These are phyloP conservation scores for Marmota monax DNA, from an alignment of 2,113 vertebrate species.

Conservation along the genomic window DNA sequence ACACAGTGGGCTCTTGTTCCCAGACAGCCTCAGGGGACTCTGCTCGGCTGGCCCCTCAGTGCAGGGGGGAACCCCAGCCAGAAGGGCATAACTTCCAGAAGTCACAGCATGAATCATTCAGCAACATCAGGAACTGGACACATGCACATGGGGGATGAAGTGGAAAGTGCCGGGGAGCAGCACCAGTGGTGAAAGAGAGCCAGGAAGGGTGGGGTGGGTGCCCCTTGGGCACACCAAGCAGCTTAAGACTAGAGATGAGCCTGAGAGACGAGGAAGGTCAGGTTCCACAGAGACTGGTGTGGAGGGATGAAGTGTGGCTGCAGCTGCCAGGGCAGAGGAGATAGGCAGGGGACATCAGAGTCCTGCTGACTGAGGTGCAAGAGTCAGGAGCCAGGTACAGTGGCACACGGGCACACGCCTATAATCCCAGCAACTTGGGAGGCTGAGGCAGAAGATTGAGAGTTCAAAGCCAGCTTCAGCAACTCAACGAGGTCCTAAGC, in stretches of 20 bases:
- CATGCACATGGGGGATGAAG: neutral
- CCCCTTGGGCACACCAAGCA: neutral
- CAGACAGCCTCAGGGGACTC: neutral
- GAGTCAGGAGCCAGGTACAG: too few species aligned
- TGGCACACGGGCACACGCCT: too few species aligned
- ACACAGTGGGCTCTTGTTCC: slow-evolving; percentile 80
- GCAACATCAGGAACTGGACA: neutral
- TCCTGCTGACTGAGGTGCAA: neutral
- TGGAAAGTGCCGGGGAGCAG: neutral
- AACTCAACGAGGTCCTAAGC: too few species aligned
- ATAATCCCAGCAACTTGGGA: too few species aligned
- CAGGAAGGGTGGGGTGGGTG: neutral
- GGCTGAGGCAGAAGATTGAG: too few species aligned
- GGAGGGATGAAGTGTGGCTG: too few species aligned
- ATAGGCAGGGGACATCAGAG: too few species aligned
- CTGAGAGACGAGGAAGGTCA: neutral
- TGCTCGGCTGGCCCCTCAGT: slow-evolving; percentile 2
- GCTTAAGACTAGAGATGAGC: neutral
- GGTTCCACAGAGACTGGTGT: neutral
- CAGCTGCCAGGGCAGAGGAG: neutral
- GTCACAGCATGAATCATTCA: slow-evolving; percentile 65
- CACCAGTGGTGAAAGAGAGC: too few species aligned
- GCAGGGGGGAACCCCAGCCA: neutral
- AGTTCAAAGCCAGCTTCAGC: too few species aligned
- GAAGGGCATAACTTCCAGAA: neutral